Percentiles rank a stretch among this genome's conserved stretches.
Evolutionary conservation across 2,888 invertebrate genomes (phyloP).

Genomic region (Limnephilus lunatus): DNA sequence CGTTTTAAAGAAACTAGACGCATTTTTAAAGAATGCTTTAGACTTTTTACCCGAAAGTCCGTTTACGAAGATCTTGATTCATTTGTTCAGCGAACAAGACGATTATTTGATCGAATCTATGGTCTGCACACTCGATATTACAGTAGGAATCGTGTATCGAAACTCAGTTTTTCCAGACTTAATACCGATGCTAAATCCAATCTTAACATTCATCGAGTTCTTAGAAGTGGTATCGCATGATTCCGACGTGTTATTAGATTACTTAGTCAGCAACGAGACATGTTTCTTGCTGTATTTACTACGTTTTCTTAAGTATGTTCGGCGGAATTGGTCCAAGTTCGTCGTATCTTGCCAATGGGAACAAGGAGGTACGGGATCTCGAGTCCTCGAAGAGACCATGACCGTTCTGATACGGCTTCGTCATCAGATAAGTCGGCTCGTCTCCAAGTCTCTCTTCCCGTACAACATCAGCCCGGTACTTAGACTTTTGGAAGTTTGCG

Average conservation of each 20-base stretch:
- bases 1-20: constrained; percentile 88
- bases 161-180: constrained; percentile 89
- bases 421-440: constrained; percentile 88
- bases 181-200: constrained; percentile 89
- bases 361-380: constrained; percentile 74
- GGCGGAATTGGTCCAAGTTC: constrained; percentile 90
- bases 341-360: constrained; percentile 85
- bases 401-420: constrained; percentile 87
- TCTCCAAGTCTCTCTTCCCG: constrained; percentile 89
- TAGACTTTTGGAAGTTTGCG: constrained; percentile 89
- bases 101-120: constrained; percentile 94
- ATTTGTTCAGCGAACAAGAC: constrained; percentile 93
- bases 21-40: constrained; percentile 87
- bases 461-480: constrained; percentile 94
- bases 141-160: constrained; percentile 89
- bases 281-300: constrained; percentile 91
- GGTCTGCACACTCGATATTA: constrained; percentile 93
- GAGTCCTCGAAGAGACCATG: constrained; percentile 89
- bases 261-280: constrained; percentile 93
- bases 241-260: constrained; percentile 88
- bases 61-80: constrained; percentile 91
- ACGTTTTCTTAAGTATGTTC: constrained; percentile 89
- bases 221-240: constrained; percentile 89
- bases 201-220: constrained; percentile 92
- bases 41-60: constrained; percentile 93